Base-by-base conservation (phyloP, 2,113 vertebrate species). In the Nycticryphes semicollaris region DNA sequence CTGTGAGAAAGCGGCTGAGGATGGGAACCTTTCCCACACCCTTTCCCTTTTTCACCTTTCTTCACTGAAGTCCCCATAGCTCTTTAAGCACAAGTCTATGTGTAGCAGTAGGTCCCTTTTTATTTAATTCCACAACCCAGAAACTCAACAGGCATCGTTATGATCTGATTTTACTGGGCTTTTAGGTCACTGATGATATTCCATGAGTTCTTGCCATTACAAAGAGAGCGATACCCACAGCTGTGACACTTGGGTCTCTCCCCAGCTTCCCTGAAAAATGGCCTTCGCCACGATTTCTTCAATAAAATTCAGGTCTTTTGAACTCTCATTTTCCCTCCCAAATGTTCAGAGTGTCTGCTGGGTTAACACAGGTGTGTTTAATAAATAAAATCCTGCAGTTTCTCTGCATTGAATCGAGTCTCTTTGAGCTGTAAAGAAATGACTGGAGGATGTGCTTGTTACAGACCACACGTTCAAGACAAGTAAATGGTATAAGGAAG, bases 191-290 rank as follows among this genome's bases (percentile, higher is more conserved):
- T 72, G 64, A 45, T 54, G n/a, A 6, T 54, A 92, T 96, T 90
- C 90, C 66, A 50, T 7, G 78, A 90, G 80, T 69, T 73, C 64
- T 47, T 75, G 66, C 57, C 37, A 30, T 89, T 64, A 90, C 73
- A 76, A 86, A 93, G 80, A 67, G 53, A 92, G 41, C 12, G 48
- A 91, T 77, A 87, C 73, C 25, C 48, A 1, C 14, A 53, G 27
- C 76, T 87, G n/a, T 93, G 80, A 89, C 80, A 84, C 48, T 28
- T 88, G 80, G 80, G 73, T 68, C 69, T 84, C 69, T 87, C 89
- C 86, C 83, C 93, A 84, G 88, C 60, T 92, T 64, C 74, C 48
- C 64, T 89, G 88, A 93, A 69, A 94, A 94, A 89, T 48, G 56
- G 72, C 60, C 23, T 41, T 84, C 59, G 19, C n/a, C 9, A 3